Percentiles rank a stretch among this genome's conserved stretches.
These are phyloP conservation scores for Saccostrea glomerata DNA, from an alignment of 1,140 invertebrate species.

Conservation along the genomic window DNA sequence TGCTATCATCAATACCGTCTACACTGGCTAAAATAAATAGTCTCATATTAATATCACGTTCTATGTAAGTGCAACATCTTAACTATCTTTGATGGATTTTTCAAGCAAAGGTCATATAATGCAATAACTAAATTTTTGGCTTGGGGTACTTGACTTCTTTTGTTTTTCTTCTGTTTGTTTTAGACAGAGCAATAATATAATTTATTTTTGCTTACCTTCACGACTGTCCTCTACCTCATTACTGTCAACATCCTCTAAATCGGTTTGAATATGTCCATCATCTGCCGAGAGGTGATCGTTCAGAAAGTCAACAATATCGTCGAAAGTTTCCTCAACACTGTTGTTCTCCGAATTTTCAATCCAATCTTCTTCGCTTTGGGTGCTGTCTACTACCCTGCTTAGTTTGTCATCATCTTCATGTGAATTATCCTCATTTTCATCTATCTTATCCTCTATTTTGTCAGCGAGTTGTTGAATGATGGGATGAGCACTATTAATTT, in stretches of 20 bases:
- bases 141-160: too few relatives aligned
- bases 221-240: neutral
- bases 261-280: neutral
- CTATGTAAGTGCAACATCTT: neutral
- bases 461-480: neutral
- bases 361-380: neutral
- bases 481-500: neutral
- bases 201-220: neutral
- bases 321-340: neutral
- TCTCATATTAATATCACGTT: neutral
- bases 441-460: neutral
- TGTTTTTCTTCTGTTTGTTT: too few relatives aligned
- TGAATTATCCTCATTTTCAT: neutral
- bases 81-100: neutral
- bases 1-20: neutral
- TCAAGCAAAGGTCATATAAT: neutral
- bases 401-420: neutral
- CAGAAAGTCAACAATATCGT: neutral
- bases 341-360: neutral
- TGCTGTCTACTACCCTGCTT: neutral
- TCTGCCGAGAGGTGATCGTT: slow-evolving; percentile 5
- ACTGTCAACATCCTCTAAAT: neutral
- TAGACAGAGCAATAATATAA: neutral
- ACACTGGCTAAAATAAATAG: neutral
- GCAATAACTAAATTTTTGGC: neutral